Evolutionary conservation across 2,888 invertebrate genomes (phyloP).

Genomic region (Morpho helenor): DNA sequence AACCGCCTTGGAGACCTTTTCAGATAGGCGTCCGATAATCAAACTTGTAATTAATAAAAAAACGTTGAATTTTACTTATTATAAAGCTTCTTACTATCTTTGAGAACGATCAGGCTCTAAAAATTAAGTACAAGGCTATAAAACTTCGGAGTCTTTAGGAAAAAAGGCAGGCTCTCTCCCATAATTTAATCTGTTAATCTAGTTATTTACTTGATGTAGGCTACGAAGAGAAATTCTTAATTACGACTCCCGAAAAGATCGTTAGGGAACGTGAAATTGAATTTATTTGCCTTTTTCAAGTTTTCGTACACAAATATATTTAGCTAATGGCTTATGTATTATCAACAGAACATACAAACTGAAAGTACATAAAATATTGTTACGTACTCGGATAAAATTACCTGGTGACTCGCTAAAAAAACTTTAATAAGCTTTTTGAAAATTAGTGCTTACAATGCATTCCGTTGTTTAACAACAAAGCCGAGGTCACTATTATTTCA

Average conservation of each 20-base stretch:
- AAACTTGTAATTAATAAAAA: no score
- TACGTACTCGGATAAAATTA: no score
- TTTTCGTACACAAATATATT: no score
- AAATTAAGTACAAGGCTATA: slow-evolving; percentile 27
- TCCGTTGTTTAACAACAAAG: no score
- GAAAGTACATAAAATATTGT: no score
- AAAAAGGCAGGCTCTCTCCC: slow-evolving; percentile 28
- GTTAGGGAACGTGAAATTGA: slow-evolving; percentile 15
- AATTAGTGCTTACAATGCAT: neutral
- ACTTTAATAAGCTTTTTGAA: neutral
- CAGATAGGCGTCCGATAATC: no score
- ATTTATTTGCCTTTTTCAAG: slow-evolving; percentile 9
- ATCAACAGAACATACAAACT: no score
- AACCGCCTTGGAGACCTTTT: no score
- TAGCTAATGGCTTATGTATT: no score
- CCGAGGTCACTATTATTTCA: no score
- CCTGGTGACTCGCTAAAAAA: neutral
- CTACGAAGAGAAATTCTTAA: slow-evolving; percentile 62
- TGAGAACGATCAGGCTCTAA: neutral
- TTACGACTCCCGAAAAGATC: slow-evolving; percentile 33
- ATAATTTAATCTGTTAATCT: slow-evolving; percentile 62
- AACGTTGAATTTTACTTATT: no score
- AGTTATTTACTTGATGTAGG: slow-evolving; percentile 37
- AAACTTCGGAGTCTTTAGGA: slow-evolving; percentile 42
- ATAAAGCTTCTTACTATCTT: no score